Evolutionary conservation across 1,140 invertebrate genomes (phyloP), one percentile per base, ranked within the genome.

Genomic region (Bursaphelenchus mucronatus): DNA sequence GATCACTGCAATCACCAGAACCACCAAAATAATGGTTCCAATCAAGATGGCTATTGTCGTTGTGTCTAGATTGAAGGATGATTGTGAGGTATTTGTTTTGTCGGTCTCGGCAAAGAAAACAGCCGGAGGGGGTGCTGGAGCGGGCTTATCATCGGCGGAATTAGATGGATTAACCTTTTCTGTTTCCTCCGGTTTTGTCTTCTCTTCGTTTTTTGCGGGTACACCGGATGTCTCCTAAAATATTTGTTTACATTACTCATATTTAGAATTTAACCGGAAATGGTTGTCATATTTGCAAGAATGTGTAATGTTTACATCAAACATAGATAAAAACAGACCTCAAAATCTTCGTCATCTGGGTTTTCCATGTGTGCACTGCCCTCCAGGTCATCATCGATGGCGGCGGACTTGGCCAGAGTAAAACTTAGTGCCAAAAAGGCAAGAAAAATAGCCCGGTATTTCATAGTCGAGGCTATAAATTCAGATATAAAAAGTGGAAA

Each of bases 341-440:
- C 54, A 50, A 59, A 59, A 19, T 59, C 57, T 50, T 59, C 57
- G 41, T 59, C 57, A 44, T 59, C 57, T 13, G 57, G 57, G 45
- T 59, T 59, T 3, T 59, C 57, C 13, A 50, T 39, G 30, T 59
- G 41, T 17, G 57, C 57, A 39, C 57, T 59, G 15, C 57, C 57
- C 40, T 59, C 57, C 19, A 59, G 4, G n/a, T n/a, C 39, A n/a
- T 55, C 57, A 50, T 59, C 57, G 40, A 44, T 9, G 41, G 11
- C 57, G 1, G 30, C 30, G 30, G 30, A 5, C 5, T 30, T 30
- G 30, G 5, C 30, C 30, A 30, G 30, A 30, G 30, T 30, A 30
- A 30, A 30, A 30, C 30, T 30, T 5, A 30, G 30, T 30, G 30
- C 30, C 30, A 30, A 30, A 30, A 30, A 30, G 30, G 30, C 30